Evolutionary conservation across 2,888 invertebrate genomes (phyloP).

Genomic region (Pseudococcus jackbeardsleyi): DNA sequence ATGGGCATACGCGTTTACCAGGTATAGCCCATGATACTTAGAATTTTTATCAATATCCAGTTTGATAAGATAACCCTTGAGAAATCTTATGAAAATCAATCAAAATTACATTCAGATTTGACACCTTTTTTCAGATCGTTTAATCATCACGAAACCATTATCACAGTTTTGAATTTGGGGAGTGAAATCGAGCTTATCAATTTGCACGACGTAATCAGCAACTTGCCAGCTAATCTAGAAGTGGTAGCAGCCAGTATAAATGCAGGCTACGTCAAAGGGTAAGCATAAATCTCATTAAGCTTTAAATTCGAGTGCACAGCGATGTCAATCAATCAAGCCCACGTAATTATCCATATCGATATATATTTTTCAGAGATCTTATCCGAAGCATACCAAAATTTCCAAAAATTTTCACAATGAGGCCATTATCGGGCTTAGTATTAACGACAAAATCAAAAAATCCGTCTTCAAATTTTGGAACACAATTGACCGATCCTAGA

Average conservation of each 20-base stretch:
- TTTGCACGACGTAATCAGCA: conserved; percentile 69
- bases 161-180: conserved; percentile 65
- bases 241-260: conserved; percentile 70
- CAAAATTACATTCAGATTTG: too few relatives aligned
- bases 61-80: too few relatives aligned
- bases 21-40: too few relatives aligned
- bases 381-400: conserved; percentile 13
- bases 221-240: conserved; percentile 69
- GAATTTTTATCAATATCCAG: too few relatives aligned
- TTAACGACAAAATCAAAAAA: neutral
- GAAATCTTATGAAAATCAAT: too few relatives aligned
- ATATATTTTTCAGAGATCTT: neutral
- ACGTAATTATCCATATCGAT: too few relatives aligned
- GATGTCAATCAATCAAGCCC: neutral
- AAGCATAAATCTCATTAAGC: conserved; percentile 62
- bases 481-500: neutral
- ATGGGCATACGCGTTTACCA: conserved; percentile 23
- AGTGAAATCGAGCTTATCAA: conserved; percentile 69
- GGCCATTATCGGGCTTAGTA: conserved; percentile 26
- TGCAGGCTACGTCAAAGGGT: conserved; percentile 70
- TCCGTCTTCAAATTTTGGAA: neutral
- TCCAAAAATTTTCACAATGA: conserved; percentile 37
- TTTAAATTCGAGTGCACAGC: too few relatives aligned
- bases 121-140: conserved; percentile 54
- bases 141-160: conserved; percentile 59